Evolutionary conservation across 2,888 invertebrate genomes (phyloP), one percentile per base, ranked within the genome.

Genomic region (Apocheima hispidaria): DNA sequence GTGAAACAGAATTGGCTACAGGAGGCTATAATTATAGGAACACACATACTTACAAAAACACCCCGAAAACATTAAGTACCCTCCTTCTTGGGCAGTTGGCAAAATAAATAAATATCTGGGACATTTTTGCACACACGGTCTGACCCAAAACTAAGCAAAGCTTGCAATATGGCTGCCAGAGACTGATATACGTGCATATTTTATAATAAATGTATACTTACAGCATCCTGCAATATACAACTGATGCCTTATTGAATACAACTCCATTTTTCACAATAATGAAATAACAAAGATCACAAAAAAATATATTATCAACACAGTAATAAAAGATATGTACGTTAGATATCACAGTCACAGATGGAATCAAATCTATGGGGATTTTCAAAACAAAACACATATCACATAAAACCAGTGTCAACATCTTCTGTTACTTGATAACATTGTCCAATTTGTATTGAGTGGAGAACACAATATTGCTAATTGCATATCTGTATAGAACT

Each of bases 201-300:
- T n/a, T n/a, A n/a, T n/a, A 33, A 5, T 33, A 20, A 33, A 38
- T 33, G 20, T 23, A 43, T 33, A 60, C 60, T 51, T 40, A 60
- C 60, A 40, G 36, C 53, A 54, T 49, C 53, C 60, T 10, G 60
- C 53, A 28, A 60, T 54, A 14, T 49, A 54, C 9, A 60, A 20
- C 36, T 60, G 60, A 36, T 43, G 53, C 36, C 60, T 53, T 54
- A 54, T 53, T 16, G 9, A 26, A 48, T 54, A 60, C 53, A 60
- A 12, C 18, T 40, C 60, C 53, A 54, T 60, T 36, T 38, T 21
- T 28, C 26, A 43, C 41, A n/a, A 21, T 14, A n/a, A 57, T 16
- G 16, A 21, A n/a, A 30, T 1, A 7, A 36, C 3, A 38, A 38
- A 18, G n/a, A 54, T 30, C 40, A 48, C 55, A 33, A 20, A 56